Evolutionary conservation across 2,888 invertebrate species (phyloP), one percentile per base, ranked within the genome.

Genomic region (Andrena trimmerana): DNA sequence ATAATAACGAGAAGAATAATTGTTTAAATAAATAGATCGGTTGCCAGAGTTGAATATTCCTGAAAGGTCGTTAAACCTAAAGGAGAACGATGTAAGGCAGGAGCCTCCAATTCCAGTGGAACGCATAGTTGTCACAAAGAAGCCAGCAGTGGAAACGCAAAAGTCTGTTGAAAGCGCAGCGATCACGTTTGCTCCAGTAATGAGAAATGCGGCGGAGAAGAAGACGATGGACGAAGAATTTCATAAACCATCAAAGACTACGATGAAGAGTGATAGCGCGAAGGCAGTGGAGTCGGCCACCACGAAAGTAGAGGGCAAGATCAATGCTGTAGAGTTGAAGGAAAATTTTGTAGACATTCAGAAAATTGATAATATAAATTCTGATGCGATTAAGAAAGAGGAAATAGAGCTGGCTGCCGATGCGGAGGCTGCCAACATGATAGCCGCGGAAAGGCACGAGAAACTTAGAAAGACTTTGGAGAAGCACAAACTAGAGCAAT

Each of bases 401-500:
- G 94, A 95, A 85, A 94, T 94, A 4, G 95, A 95, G 91, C 89
- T 95, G 62, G 94, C 94, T 36, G 94, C 94, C 31, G 94, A 94
- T 62, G 91, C 89, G 50, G 92, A 93, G 59, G 88, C 91, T 24
- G 91, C 90, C 63, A 92, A 93, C 54, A 85, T 90, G 5, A 91
- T 92, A 81, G 89, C 92, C 8, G 89, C 87, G 1, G 90, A 91
- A 31, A 94, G 94, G 74, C 93, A 94, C 80, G 94, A 93, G 50
- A 88, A 93, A 59, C 81, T 93, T 2, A 84, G 86, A 54, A 89
- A 92, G 71, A 96, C 96, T 24, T 94, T 97, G 27, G 96, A 96
- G 92, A 95, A 96, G 90, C 96, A 97, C 85, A 96, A 96, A 77
- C 95, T 96, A 91, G 96, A 96, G 90, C 96, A 97, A 90, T 95